Evolutionary conservation across 1,140 invertebrate genomes (phyloP).

Genomic region (Drosophila hydei): DNA sequence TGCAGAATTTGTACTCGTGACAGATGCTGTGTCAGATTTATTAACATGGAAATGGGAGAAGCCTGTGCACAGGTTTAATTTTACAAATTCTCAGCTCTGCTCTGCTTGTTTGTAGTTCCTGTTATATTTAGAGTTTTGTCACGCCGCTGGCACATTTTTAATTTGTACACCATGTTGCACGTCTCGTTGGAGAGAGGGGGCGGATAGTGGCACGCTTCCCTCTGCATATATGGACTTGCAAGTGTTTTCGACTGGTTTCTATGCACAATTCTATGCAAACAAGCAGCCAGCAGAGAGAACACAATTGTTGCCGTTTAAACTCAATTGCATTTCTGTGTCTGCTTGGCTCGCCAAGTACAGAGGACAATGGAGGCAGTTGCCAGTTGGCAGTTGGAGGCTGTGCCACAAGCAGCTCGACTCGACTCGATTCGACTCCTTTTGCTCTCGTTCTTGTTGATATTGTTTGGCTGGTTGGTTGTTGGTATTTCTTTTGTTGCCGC

Average conservation of each 20-base stretch:
- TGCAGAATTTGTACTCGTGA: background rate
- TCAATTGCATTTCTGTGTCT: conserved; percentile 67
- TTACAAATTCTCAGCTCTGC: background rate
- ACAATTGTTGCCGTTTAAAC: conserved; percentile 70
- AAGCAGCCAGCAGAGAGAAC: conserved; percentile 29
- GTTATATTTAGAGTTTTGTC: conserved; percentile 48
- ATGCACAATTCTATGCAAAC: conserved; percentile 51
- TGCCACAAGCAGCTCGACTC: too few relatives aligned
- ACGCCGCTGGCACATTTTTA: conserved; percentile 71
- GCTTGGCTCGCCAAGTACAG: background rate
- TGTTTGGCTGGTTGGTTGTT: conserved; percentile 21
- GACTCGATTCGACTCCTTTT: conserved; percentile 21
- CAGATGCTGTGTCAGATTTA: conserved; percentile 5
- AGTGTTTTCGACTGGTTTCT: conserved; percentile 42
- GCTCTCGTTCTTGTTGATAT: conserved; percentile 37
- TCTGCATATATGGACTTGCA: conserved; percentile 15
- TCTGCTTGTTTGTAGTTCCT: conserved; percentile 11
- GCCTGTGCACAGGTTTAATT: background rate
- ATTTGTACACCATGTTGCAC: conserved; percentile 73
- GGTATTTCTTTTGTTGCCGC: conserved; percentile 21
- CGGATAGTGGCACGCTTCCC: background rate
- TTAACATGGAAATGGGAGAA: background rate
- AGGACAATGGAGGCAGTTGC: background rate
- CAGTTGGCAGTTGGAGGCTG: too few relatives aligned
- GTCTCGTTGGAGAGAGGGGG: conserved; percentile 26